phyloP scores from a whole-genome alignment of 2,797 vertebrate species.

The Carduelis carduelis region DNA sequence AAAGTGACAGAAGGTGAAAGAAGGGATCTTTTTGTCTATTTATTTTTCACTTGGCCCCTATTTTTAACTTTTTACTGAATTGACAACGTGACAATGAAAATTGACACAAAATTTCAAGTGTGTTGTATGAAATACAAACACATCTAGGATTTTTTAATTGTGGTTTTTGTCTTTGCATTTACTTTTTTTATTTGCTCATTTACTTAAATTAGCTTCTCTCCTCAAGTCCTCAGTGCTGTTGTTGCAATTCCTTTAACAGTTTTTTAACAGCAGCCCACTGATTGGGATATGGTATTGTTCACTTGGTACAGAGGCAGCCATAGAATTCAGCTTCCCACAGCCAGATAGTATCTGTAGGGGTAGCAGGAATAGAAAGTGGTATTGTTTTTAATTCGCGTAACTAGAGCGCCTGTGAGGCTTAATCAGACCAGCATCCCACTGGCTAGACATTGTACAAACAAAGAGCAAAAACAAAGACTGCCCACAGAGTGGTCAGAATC shows the following conservation, averaged over 20 bases:
- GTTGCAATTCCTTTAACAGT: not conserved
- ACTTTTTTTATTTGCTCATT: not conserved
- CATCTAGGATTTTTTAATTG: accelerated
- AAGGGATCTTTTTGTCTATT: not conserved
- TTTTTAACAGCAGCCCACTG: not conserved
- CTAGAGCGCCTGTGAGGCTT: not conserved
- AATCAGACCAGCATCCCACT: conserved; percentile 17
- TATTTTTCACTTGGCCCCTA: not conserved
- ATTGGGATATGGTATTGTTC: conserved; percentile 2
- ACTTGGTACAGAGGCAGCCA: not conserved
- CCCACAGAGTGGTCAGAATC: not conserved
- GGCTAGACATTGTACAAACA: conserved; percentile 59
- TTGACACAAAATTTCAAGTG: not conserved
- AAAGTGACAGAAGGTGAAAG: not conserved
- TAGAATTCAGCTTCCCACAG: conserved; percentile 26
- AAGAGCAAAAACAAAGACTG: conserved; percentile 29
- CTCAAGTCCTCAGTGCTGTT: not conserved
- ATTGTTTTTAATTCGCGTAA: conserved; percentile 8
- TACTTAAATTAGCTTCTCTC: not conserved
- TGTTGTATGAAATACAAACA: not conserved
- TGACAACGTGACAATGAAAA: not conserved
- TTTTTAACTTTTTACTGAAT: not conserved
- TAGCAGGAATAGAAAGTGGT: not conserved
- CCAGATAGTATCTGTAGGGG: not conserved
- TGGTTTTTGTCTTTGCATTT: not conserved